Evolutionary conservation across 2,113 vertebrate genomes (phyloP).

Genomic region (Bubo bubo): DNA sequence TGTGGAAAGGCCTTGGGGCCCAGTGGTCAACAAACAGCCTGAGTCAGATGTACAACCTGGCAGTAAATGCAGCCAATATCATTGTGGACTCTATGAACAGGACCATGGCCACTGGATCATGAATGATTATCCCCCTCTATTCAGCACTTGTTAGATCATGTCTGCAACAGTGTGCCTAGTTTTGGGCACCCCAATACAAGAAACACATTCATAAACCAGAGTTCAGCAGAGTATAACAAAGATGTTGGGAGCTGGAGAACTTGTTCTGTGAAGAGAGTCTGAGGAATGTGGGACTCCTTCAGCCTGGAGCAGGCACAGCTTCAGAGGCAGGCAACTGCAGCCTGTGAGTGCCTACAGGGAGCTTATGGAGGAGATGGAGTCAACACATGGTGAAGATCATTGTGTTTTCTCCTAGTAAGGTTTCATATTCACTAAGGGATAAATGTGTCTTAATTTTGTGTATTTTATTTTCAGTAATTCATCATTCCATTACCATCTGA

Average conservation of each 20-base stretch:
- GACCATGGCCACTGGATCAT: not conserved
- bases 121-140: not conserved
- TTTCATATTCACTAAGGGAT: not conserved
- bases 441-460: not conserved
- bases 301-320: not conserved
- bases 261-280: not conserved
- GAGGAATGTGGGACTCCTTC: not conserved
- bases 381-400: not conserved
- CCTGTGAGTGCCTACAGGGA: not conserved
- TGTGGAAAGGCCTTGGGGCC: not conserved
- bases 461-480: not conserved
- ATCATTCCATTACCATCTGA: not conserved
- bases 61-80: not conserved
- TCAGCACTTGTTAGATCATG: not conserved
- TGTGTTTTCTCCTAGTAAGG: not conserved
- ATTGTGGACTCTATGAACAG: not conserved
- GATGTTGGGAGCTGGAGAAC: not conserved
- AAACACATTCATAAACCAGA: not conserved
- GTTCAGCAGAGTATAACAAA: not conserved
- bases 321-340: not conserved
- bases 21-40: not conserved
- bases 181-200: not conserved
- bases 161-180: not conserved
- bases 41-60: not conserved
- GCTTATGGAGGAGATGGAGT: not conserved